Conservation (phyloP, 2,113 vertebrate genomes). For the Leucosticte australis region DNA sequence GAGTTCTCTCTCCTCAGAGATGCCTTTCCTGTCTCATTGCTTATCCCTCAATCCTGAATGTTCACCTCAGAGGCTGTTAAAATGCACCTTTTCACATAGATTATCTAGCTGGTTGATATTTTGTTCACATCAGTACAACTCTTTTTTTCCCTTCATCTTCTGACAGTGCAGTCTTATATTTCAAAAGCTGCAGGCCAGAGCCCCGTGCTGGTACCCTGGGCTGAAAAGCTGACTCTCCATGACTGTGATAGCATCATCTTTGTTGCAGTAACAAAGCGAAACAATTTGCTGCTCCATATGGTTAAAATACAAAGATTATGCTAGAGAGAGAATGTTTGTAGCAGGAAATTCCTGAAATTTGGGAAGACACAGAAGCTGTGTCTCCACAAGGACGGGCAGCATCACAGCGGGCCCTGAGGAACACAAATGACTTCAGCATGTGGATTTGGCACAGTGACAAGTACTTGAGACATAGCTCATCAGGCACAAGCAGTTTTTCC, state of each 20-base stretch:
- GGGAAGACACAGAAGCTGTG: background rate
- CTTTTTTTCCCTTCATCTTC: background rate
- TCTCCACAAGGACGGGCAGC: background rate
- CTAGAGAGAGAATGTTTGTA: background rate
- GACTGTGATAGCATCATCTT: too few species aligned
- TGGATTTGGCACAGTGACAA: background rate
- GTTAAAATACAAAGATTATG: background rate
- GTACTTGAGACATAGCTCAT: background rate
- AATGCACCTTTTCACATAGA: background rate
- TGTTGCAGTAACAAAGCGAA: background rate
- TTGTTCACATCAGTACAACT: background rate
- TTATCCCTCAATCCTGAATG: background rate
- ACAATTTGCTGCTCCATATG: background rate
- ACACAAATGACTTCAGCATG: background rate
- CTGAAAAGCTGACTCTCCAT: background rate
- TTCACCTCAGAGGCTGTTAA: background rate
- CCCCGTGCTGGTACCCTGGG: fast-evolving
- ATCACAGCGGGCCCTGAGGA: background rate
- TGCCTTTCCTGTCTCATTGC: background rate
- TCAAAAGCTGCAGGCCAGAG: background rate
- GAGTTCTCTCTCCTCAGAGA: background rate
- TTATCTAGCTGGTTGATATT: background rate
- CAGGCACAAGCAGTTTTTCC: background rate
- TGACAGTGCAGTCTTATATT: background rate
- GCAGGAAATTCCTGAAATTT: background rate